phyloP scores from a whole-genome alignment of 1,140 invertebrate genomes.

The Drosophila murphyi region DNA sequence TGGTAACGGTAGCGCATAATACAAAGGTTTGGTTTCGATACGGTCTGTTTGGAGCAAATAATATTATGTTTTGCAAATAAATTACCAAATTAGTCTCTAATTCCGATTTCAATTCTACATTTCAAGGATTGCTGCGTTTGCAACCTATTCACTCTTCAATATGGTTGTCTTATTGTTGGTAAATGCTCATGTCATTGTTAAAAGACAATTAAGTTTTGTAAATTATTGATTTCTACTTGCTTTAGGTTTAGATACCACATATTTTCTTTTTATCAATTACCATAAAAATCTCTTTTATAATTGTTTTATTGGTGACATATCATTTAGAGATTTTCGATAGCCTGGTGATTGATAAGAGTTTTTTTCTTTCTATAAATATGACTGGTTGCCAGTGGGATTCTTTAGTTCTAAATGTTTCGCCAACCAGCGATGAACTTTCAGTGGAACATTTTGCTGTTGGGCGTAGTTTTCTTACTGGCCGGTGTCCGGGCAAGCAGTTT shows the following conservation, averaged over 20 bases:
- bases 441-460: conserved; percentile 49
- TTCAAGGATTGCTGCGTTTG: neutral
- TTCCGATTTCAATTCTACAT: too few relatives aligned
- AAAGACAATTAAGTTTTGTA: too few relatives aligned
- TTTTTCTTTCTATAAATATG: conserved; percentile 49
- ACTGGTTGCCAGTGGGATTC: neutral
- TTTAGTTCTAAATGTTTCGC: conserved; percentile 40
- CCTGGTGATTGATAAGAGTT: conserved; percentile 22
- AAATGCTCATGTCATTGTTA: neutral
- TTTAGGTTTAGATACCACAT: neutral
- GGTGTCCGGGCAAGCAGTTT: conserved; percentile 30
- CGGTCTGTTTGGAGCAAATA: too few relatives aligned
- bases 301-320: conserved; percentile 5
- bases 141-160: neutral
- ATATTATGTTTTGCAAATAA: too few relatives aligned
- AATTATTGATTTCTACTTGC: too few relatives aligned
- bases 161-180: neutral
- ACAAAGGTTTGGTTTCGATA: too few relatives aligned
- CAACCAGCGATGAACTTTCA: conserved; percentile 45
- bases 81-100: too few relatives aligned
- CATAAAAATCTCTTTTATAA: conserved; percentile 31
- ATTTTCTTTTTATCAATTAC: neutral
- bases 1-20: too few relatives aligned
- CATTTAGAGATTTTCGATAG: conserved; percentile 22
- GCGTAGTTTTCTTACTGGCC: conserved; percentile 22